Percentiles rank a stretch among this genome's conserved stretches.
phyloP scores from a whole-genome alignment of 2,888 invertebrate species.

The Gerris lacustris region DNA sequence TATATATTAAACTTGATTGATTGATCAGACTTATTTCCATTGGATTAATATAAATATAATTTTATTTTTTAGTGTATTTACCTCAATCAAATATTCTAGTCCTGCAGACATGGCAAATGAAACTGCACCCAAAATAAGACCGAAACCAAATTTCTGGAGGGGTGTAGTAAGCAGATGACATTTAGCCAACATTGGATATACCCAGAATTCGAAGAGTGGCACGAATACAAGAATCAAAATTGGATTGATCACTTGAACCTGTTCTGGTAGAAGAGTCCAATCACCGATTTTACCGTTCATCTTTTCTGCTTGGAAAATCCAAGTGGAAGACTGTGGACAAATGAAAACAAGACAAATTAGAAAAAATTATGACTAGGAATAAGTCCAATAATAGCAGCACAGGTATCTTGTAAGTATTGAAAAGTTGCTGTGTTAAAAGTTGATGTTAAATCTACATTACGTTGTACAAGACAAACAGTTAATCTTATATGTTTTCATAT shows the following conservation, averaged over 20 bases:
- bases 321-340: slow-evolving; percentile 6
- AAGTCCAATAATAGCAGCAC: slow-evolving; percentile 57
- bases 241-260: slow-evolving; percentile 6
- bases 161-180: neutral
- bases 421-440: too few species aligned
- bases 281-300: neutral
- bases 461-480: too few species aligned
- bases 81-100: slow-evolving; percentile 3
- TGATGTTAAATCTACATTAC: too few species aligned
- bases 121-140: slow-evolving; percentile 2
- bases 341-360: slow-evolving; percentile 36
- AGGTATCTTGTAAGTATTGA: too few species aligned
- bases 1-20: too few species aligned
- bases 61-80: too few species aligned
- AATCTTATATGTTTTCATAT: too few species aligned
- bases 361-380: slow-evolving; percentile 97
- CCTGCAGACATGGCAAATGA: neutral
- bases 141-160: slow-evolving; percentile 3
- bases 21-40: too few species aligned
- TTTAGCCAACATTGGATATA: neutral
- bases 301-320: slow-evolving; percentile 8
- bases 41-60: too few species aligned
- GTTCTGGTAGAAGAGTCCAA: neutral
- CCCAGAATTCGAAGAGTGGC: neutral
- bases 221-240: neutral